Evolutionary conservation across 1,140 invertebrate genomes (phyloP).

Genomic region (Lepidotrigona ventralis): DNA sequence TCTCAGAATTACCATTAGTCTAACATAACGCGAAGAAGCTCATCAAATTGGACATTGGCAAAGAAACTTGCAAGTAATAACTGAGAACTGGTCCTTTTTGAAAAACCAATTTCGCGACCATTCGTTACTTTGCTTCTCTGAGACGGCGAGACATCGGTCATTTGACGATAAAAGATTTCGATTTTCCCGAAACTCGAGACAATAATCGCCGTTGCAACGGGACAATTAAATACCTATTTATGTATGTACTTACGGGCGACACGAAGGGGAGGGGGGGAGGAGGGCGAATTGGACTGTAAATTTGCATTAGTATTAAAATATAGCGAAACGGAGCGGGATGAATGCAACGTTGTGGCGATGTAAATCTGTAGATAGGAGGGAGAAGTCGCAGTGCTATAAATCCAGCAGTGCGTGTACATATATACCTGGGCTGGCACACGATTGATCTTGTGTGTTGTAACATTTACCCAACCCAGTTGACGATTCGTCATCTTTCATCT

Average conservation of each 20-base stretch:
- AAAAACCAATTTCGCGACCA: too few relatives aligned
- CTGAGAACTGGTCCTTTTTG: neutral
- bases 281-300: slow-evolving; percentile 48
- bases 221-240: neutral
- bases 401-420: slow-evolving; percentile 34
- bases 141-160: neutral
- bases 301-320: slow-evolving; percentile 53
- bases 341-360: slow-evolving; percentile 47
- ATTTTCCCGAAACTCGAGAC: slow-evolving; percentile 15
- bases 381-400: slow-evolving; percentile 22
- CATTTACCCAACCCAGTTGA: slow-evolving; percentile 25
- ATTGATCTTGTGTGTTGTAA: slow-evolving; percentile 37
- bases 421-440: too few relatives aligned
- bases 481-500: neutral
- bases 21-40: neutral
- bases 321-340: slow-evolving; percentile 11
- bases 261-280: neutral
- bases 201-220: slow-evolving; percentile 10
- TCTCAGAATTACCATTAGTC: too few relatives aligned
- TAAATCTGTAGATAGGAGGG: slow-evolving; percentile 65
- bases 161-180: neutral
- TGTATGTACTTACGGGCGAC: neutral
- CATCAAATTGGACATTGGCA: neutral
- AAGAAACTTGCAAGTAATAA: neutral
- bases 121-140: too few relatives aligned